Percentiles rank a stretch among this genome's conserved stretches.
Evolutionary conservation across 2,113 vertebrate species (phyloP).

Genomic region (Epinephelus fuscoguttatus): DNA sequence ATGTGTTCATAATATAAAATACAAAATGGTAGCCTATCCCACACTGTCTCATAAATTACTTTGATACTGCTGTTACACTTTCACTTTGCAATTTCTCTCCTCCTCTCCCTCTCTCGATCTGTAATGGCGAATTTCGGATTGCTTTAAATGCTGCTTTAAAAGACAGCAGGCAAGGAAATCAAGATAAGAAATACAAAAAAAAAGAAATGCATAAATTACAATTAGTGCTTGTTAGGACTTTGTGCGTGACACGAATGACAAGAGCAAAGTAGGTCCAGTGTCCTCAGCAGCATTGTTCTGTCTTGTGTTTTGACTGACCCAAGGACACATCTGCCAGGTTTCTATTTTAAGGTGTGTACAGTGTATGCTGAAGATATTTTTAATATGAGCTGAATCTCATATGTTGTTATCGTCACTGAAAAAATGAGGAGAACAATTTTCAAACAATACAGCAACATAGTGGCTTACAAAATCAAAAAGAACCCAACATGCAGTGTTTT

Average conservation of each 20-base stretch:
- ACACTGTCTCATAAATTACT: slow-evolving; percentile 43
- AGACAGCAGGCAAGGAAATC: not conserved
- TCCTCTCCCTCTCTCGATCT: not conserved
- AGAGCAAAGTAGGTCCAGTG: slow-evolving; percentile 18
- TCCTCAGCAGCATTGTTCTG: slow-evolving; percentile 12
- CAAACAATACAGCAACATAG: not conserved
- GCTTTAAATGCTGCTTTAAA: not conserved
- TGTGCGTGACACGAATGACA: not conserved
- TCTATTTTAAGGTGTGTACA: not conserved
- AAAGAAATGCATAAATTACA: not conserved
- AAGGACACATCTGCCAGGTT: slow-evolving; percentile 18
- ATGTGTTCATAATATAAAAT: slow-evolving; percentile 60
- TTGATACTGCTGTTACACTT: slow-evolving; percentile 9
- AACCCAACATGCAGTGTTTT: too few relatives aligned
- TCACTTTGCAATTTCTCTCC: slow-evolving; percentile 3
- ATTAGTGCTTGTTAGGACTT: not conserved
- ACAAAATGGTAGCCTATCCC: slow-evolving; percentile 34
- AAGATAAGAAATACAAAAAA: not conserved
- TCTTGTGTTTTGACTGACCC: slow-evolving; percentile 11
- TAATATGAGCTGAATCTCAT: not conserved
- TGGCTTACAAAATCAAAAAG: not conserved
- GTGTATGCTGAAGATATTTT: not conserved
- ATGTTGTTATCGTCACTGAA: not conserved
- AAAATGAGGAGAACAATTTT: not conserved
- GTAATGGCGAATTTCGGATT: not conserved